phyloP scores from a whole-genome alignment of 35 echinoderm and acorn worm genomes.

The Nesometra sesokonis region DNA sequence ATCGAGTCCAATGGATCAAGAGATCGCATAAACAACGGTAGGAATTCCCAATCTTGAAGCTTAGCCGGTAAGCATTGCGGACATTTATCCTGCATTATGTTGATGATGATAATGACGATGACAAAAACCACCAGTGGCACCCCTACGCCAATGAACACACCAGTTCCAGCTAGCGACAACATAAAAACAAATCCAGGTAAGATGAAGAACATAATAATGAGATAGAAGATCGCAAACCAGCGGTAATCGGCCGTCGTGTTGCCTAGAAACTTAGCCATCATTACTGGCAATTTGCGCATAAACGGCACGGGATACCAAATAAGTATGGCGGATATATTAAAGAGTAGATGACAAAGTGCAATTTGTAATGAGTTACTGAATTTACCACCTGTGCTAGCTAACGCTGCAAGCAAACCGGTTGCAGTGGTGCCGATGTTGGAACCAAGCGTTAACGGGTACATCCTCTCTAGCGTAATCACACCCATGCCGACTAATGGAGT shows the following conservation, averaged over 20 bases:
- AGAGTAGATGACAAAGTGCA: conserved; percentile 89
- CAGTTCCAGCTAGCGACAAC: conserved; percentile 50
- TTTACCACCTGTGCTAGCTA: conserved; percentile 55
- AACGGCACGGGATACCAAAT: conserved; percentile 93
- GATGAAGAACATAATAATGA: conserved; percentile 55
- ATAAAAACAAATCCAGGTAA: conserved; percentile 49
- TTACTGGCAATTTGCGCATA: conserved; percentile 59
- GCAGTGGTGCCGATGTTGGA: conserved; percentile 93
- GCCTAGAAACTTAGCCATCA: conserved; percentile 56
- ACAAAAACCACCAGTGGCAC: conserved; percentile 37
- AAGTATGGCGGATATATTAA: conserved; percentile 77
- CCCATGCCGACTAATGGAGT: conserved; percentile 90
- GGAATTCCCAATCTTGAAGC: conserved; percentile 58
- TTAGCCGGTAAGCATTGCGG: conserved; percentile 26
- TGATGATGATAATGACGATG: conserved; percentile 42
- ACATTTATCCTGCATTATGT: conserved; percentile 62
- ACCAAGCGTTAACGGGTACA: conserved; percentile 88
- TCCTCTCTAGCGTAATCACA: conserved; percentile 69
- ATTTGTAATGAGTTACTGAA: conserved; percentile 68
- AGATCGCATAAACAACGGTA: conserved; percentile 54
- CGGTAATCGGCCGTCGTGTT: conserved; percentile 86
- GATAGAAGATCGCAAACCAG: conserved; percentile 82
- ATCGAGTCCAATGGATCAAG: conserved; percentile 49
- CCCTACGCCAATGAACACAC: conserved; percentile 35
- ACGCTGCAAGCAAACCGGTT: conserved; percentile 73